Conservation (phyloP, 1,140 invertebrate genomes). For the Micrasema minimum region DNA sequence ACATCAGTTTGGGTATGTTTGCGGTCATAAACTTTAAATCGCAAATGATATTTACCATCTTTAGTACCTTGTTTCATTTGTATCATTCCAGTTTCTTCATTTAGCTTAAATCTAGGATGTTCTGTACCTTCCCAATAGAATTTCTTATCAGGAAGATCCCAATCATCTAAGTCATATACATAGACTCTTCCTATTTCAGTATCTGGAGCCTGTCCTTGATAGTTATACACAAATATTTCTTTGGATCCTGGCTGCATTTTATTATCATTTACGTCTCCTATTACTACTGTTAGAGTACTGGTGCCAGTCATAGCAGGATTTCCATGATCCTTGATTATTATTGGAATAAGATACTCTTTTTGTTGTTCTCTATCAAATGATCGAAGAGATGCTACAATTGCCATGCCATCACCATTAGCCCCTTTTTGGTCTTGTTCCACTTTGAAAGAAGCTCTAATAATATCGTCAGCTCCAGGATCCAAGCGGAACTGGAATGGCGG, state of each 20-base stretch:
- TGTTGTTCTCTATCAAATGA: constrained; percentile 96
- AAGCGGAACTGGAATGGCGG: constrained; percentile 94
- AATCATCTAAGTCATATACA: constrained; percentile 96
- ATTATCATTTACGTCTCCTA: constrained; percentile 97
- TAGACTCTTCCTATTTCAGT: constrained; percentile 95
- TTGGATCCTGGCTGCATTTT: constrained; percentile 96
- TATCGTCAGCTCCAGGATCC: constrained; percentile 91
- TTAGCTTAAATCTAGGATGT: constrained; percentile 85
- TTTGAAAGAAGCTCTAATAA: constrained; percentile 92
- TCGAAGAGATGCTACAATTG: constrained; percentile 87
- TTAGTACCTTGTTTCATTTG: constrained; percentile 92
- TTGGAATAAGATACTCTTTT: constrained; percentile 94
- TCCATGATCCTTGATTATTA: constrained; percentile 91
- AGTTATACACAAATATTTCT: constrained; percentile 97
- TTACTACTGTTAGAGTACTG: constrained; percentile 93
- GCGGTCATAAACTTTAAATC: constrained; percentile 93
- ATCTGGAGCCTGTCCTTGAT: constrained; percentile 90
- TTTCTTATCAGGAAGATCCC: constrained; percentile 96
- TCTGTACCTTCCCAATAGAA: constrained; percentile 92
- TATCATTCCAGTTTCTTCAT: constrained; percentile 94
- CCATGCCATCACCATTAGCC: constrained; percentile 95
- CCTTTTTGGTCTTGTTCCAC: constrained; percentile 96
- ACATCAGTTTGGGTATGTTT: constrained; percentile 94
- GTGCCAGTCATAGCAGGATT: constrained; percentile 93
- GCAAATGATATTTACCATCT: constrained; percentile 86